Conservation (phyloP, 2,888 invertebrate genomes). For the Ophion ellenae region DNA sequence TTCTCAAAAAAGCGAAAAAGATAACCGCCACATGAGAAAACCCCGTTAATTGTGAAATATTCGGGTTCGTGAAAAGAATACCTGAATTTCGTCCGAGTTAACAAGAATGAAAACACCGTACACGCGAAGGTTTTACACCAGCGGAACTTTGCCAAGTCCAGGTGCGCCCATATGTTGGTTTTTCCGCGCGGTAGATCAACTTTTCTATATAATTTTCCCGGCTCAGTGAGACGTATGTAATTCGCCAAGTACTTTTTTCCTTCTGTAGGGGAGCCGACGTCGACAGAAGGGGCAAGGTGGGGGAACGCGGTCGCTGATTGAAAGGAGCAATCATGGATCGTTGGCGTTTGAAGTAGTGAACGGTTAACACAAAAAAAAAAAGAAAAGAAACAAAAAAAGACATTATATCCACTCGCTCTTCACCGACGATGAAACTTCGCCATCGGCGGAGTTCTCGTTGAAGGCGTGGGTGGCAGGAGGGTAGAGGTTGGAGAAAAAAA, state of each 20-base stretch:
- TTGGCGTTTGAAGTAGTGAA: slow-evolving; percentile 53
- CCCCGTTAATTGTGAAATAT: too few relatives aligned
- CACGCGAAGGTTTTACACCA: slow-evolving; percentile 14
- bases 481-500: slow-evolving; percentile 1
- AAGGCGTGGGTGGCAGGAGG: slow-evolving; percentile 19
- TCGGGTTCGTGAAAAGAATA: too few relatives aligned
- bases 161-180: slow-evolving; percentile 26
- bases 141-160: slow-evolving; percentile 29
- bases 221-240: slow-evolving; percentile 66
- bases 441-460: slow-evolving; percentile 39
- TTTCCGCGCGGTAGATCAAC: slow-evolving; percentile 51
- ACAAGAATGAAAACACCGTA: background rate
- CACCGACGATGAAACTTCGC: slow-evolving; percentile 51
- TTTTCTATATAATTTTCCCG: slow-evolving; percentile 67
- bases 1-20: too few relatives aligned
- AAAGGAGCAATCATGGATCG: slow-evolving; percentile 56
- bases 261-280: too few relatives aligned
- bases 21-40: too few relatives aligned
- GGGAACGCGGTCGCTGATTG: slow-evolving; percentile 45
- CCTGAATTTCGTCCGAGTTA: too few relatives aligned
- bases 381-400: slow-evolving; percentile 31
- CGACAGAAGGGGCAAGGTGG: too few relatives aligned
- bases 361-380: slow-evolving; percentile 49
- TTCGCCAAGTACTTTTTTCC: slow-evolving; percentile 63
- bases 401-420: slow-evolving; percentile 43